A percentile compares a stretch with the other conserved stretches of the same genome.
These are phyloP conservation scores for Epirrhoe alternata DNA, from an alignment of 2,888 invertebrate species.

Conservation along the genomic window DNA sequence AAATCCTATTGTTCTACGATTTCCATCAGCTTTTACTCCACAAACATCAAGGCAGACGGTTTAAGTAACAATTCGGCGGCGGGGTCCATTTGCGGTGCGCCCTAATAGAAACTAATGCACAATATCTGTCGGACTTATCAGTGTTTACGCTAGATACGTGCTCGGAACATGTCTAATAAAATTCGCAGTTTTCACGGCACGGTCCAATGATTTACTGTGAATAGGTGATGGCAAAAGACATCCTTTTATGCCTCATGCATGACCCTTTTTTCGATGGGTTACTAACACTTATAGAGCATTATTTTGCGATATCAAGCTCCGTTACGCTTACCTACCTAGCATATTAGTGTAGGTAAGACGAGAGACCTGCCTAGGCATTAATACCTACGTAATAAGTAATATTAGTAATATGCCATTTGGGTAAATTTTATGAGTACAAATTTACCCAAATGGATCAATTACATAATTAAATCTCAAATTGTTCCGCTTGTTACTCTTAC, in stretches of 20 bases:
- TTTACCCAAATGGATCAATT: too few relatives aligned
- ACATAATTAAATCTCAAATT: too few relatives aligned
- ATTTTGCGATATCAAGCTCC: too few relatives aligned
- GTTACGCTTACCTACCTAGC: too few relatives aligned
- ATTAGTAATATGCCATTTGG: too few relatives aligned
- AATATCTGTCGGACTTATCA: conserved; percentile 70
- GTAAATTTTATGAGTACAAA: too few relatives aligned
- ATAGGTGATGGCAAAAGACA: not conserved
- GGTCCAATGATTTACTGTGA: conserved; percentile 1
- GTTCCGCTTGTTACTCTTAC: too few relatives aligned
- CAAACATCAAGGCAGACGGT: conserved; percentile 32
- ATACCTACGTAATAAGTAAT: too few relatives aligned
- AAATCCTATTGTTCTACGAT: conserved; percentile 2
- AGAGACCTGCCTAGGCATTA: too few relatives aligned
- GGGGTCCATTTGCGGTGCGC: conserved; percentile 56
- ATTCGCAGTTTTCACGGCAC: conserved; percentile 12
- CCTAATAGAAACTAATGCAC: conserved; percentile 75
- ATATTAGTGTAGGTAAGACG: too few relatives aligned
- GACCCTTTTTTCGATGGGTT: too few relatives aligned
- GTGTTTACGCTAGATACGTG: conserved; percentile 72
- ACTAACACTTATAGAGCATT: too few relatives aligned
- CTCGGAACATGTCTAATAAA: conserved; percentile 36
- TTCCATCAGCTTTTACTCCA: conserved; percentile 9
- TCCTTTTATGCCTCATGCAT: not conserved
- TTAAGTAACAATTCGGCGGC: conserved; percentile 61